Evolutionary conservation across 2,888 invertebrate genomes (phyloP), one percentile per base, ranked within the genome.

Genomic region (Plemyria rubiginata): DNA sequence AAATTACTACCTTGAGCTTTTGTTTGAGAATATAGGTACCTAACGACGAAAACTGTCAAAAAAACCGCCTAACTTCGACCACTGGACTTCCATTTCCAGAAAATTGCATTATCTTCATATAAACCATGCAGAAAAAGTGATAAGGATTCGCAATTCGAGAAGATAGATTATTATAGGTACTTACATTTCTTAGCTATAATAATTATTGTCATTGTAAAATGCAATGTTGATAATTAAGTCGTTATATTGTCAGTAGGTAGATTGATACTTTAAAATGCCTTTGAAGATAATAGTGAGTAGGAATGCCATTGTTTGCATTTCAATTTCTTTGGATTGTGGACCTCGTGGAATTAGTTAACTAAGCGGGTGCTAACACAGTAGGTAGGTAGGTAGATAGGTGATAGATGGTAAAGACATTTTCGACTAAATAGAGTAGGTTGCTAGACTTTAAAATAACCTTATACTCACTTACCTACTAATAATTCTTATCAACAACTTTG

Each of bases 221-320:
- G 16, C 40, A 48, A 54, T 48, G 54, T 15, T 28, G 22, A 36
- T 40, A 56, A 41, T 56, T 56, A 56, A 49, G 49, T 49, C 41
- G 56, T 56, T 41, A 32, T 41, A 41, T 49, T 50, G 56, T 40
- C 28, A 46, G 45, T n/a, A 15, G 8, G 45, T n/a, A 15, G 8
- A 38, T 15, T 28, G 43, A 36, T 8, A 50, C 29, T 41, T 54
- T 48, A 41, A 40, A 46, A 59, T 41, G 13, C 48, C 46, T 59
- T 59, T 52, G 13, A 41, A 38, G 28, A 40, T 41, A 52, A 22
- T 29, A 45, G 54, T 54, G 43, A 32, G 38, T 49, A 56, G 13
- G 38, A 56, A 56, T 40, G 48, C 9, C 15, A 49, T 56, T 56
- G 48, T 49, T 54, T n/a, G 11, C 0, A 45, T 45, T 16, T 16